Percentiles rank a stretch among this genome's conserved stretches.
Conservation (phyloP, 2,113 vertebrate species). For the Platanista minor region DNA sequence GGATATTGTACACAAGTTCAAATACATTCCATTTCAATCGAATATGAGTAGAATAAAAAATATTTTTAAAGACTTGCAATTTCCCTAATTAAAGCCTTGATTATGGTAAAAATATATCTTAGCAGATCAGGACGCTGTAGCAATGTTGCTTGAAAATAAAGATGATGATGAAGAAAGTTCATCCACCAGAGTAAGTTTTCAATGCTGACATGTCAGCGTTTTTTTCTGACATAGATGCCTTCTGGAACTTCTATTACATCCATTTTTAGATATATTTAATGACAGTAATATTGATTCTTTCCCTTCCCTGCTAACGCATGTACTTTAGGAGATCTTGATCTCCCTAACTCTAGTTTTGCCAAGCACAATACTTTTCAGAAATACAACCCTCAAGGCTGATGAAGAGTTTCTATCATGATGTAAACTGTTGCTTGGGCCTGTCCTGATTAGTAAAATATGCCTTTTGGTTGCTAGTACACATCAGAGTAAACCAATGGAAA, state of each 20-base stretch:
- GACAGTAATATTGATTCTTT: not conserved
- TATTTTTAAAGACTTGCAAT: not conserved
- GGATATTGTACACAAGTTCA: not conserved
- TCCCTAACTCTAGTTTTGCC: not conserved
- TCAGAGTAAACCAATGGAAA: not conserved
- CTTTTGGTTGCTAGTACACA: not conserved
- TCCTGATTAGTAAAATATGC: not conserved
- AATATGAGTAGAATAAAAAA: not conserved
- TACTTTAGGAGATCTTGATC: not conserved
- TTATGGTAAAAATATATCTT: not conserved
- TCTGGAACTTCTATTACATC: not conserved
- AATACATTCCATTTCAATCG: not conserved
- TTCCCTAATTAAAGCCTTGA: not conserved
- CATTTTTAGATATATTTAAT: slow-evolving; percentile 8
- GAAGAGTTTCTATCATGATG: not conserved
- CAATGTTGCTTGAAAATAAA: not conserved
- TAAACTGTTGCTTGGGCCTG: not conserved
- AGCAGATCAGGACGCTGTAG: not conserved
- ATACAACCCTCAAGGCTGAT: not conserved
- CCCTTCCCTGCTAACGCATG: not conserved
- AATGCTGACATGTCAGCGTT: not conserved
- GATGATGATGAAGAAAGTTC: not conserved
- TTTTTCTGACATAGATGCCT: not conserved
- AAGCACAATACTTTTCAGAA: not conserved
- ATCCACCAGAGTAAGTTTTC: not conserved